Conservation (phyloP, 2,113 vertebrate genomes). For the Pituophis catenifer region DNA sequence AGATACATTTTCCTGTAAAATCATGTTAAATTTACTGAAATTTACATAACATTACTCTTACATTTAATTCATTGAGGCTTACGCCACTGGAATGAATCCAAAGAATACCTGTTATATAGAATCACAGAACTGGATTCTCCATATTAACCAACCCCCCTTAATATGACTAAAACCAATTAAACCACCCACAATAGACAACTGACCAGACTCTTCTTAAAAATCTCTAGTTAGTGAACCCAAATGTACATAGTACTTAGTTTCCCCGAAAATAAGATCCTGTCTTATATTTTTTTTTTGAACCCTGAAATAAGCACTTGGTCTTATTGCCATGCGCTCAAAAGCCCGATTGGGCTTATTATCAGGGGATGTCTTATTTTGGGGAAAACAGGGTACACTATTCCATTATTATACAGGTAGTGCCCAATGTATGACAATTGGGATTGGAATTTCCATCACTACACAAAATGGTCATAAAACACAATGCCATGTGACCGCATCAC, state of each 20-base stretch:
- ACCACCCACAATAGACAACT: background rate
- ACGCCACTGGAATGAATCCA: background rate
- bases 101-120: background rate
- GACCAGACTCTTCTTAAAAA: background rate
- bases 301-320: too few relatives aligned
- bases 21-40: background rate
- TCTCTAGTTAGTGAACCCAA: background rate
- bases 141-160: background rate
- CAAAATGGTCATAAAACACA: background rate
- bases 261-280: too few relatives aligned
- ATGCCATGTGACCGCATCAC: background rate
- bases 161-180: background rate
- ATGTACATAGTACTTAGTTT: background rate
- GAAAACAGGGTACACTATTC: background rate
- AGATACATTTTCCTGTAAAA: background rate
- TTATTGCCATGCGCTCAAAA: too few relatives aligned
- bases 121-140: background rate
- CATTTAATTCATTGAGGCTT: background rate
- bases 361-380: too few relatives aligned
- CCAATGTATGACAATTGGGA: background rate
- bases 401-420: background rate
- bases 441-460: background rate
- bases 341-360: too few relatives aligned
- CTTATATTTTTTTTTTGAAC: too few relatives aligned
- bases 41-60: background rate